phyloP scores from a whole-genome alignment of 2,113 vertebrate species.

The Balaeniceps rex region DNA sequence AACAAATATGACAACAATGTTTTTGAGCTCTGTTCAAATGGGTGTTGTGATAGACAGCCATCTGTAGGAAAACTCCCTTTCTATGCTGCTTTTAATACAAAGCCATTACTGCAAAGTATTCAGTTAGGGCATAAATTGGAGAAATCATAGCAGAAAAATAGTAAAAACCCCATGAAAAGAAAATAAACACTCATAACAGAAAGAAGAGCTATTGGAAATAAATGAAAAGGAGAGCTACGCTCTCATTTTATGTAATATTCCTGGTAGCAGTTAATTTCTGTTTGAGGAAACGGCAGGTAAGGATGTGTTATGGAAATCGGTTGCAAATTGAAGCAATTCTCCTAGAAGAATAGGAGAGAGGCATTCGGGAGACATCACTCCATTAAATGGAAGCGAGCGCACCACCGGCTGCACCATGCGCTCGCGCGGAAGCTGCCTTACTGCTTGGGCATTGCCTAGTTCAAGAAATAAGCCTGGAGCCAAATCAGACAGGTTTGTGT shows the following conservation, averaged over 20 bases:
- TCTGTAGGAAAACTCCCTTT: background rate
- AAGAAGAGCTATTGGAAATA: background rate
- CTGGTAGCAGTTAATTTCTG: background rate
- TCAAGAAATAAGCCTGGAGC: background rate
- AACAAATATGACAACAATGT: background rate
- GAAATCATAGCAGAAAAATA: background rate
- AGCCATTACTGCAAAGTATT: background rate
- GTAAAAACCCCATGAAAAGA: background rate
- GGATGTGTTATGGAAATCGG: background rate
- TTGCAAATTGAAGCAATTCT: background rate
- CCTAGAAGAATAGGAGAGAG: background rate
- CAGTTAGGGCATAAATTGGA: background rate
- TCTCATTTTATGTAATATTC: background rate
- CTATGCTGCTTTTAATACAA: background rate
- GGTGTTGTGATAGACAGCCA: background rate
- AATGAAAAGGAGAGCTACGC: background rate
- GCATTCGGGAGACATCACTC: background rate
- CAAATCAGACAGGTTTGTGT: background rate
- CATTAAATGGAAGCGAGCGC: background rate
- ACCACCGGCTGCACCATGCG: fast-evolving
- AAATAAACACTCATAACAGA: background rate
- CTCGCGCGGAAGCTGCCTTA: background rate
- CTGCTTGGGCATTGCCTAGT: background rate
- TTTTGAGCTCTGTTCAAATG: background rate
- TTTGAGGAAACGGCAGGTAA: background rate